Conservation (phyloP, 2,797 vertebrate genomes). For the Danio tinwini region DNA sequence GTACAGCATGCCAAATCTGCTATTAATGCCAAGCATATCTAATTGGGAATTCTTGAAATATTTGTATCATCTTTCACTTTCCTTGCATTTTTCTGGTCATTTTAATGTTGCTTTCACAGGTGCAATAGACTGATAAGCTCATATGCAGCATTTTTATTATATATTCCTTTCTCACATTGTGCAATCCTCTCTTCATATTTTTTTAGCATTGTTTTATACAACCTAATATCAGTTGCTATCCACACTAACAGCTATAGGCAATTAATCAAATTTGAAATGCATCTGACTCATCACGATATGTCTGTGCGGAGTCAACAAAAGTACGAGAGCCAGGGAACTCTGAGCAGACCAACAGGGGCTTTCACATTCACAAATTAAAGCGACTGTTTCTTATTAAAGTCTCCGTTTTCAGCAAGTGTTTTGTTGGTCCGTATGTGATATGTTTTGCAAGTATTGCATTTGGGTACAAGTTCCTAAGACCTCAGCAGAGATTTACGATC, state of each 20-base stretch:
- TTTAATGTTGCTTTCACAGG: too few species aligned
- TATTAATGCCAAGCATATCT: too few species aligned
- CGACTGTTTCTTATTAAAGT: slow-evolving; percentile 25
- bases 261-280: neutral
- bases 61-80: too few species aligned
- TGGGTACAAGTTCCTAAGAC: neutral
- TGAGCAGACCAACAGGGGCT: slow-evolving; percentile 9
- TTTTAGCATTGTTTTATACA: neutral
- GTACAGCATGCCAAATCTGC: too few species aligned
- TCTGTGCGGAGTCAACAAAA: neutral
- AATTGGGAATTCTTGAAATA: too few species aligned
- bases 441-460: slow-evolving; percentile 11
- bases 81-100: too few species aligned
- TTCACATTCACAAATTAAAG: slow-evolving; percentile 22
- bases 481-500: slow-evolving; percentile 12
- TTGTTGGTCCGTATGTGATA: neutral
- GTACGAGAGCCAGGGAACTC: slow-evolving; percentile 1
- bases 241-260: neutral
- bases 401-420: slow-evolving; percentile 23
- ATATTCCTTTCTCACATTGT: neutral
- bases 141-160: neutral
- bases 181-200: neutral
- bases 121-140: neutral
- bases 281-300: slow-evolving; percentile 13
- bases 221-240: slow-evolving; percentile 22